Evolutionary conservation across 2,797 vertebrate genomes (phyloP).

Genomic region (Bradypodion pumilum): DNA sequence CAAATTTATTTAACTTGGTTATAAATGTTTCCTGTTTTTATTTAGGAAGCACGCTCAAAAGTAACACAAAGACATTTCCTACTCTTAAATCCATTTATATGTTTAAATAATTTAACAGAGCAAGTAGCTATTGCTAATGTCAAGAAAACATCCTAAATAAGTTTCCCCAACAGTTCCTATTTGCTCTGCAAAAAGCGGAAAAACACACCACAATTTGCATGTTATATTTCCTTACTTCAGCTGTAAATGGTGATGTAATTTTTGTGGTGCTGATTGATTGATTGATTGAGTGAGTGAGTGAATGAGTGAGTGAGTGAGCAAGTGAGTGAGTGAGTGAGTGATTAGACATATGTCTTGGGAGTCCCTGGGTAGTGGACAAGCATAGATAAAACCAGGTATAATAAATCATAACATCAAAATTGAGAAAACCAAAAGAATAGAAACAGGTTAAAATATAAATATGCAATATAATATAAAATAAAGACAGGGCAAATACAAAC

Average conservation of each 20-base stretch:
- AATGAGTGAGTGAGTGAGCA: no score
- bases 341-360: no score
- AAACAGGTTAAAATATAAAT: no score
- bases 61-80: not conserved
- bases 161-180: not conserved
- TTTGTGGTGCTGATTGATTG: not conserved
- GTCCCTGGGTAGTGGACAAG: no score
- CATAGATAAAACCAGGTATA: no score
- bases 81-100: conserved; percentile 20
- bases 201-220: not conserved
- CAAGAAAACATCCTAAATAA: not conserved
- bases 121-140: conserved; percentile 2
- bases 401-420: no score
- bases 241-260: not conserved
- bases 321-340: no score
- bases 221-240: no score
- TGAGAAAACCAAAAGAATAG: no score
- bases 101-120: conserved; percentile 22
- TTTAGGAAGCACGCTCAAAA: not conserved
- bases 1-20: not conserved
- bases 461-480: no score
- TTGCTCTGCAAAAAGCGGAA: not conserved
- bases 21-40: conserved; percentile 3
- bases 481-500: no score
- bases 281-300: no score